These are phyloP conservation scores for Pygoscelis antarcticus DNA, from an alignment of 2,113 vertebrate species.

Conservation along the genomic window DNA sequence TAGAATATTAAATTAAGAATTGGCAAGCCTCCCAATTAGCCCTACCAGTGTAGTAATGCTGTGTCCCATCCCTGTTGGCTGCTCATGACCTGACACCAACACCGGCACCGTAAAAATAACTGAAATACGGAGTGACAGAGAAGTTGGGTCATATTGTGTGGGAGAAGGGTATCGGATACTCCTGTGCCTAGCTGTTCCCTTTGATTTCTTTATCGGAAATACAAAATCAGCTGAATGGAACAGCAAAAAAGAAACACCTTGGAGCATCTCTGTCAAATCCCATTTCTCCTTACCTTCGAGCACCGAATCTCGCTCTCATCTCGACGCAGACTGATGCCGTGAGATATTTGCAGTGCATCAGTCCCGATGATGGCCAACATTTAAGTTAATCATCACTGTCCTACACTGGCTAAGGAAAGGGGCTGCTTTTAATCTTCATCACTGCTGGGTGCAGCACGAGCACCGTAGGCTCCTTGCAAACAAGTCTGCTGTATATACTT, in stretches of 20 bases:
- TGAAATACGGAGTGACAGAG: neutral
- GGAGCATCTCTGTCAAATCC: neutral
- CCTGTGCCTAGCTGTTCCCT: neutral
- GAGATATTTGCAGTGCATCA: neutral
- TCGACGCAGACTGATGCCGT: fast-evolving
- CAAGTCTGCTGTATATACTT: neutral
- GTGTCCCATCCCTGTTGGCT: neutral
- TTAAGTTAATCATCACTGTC: neutral
- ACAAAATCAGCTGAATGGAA: neutral
- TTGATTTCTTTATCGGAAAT: neutral
- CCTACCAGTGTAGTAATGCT: neutral
- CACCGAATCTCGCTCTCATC: neutral
- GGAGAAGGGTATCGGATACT: neutral
- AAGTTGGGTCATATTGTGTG: neutral
- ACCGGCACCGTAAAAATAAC: neutral
- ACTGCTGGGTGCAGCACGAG: neutral
- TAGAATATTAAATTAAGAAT: neutral
- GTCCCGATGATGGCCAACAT: neutral
- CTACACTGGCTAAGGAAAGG: neutral
- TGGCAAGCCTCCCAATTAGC: neutral
- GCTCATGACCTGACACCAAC: neutral
- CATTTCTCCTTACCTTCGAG: neutral
- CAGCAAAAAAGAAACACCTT: neutral
- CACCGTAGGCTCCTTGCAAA: neutral
- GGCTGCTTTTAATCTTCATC: neutral